Percentiles rank a stretch among this genome's conserved stretches.
Evolutionary conservation across 2,797 vertebrate species (phyloP).

Genomic region (Lacerta agilis): DNA sequence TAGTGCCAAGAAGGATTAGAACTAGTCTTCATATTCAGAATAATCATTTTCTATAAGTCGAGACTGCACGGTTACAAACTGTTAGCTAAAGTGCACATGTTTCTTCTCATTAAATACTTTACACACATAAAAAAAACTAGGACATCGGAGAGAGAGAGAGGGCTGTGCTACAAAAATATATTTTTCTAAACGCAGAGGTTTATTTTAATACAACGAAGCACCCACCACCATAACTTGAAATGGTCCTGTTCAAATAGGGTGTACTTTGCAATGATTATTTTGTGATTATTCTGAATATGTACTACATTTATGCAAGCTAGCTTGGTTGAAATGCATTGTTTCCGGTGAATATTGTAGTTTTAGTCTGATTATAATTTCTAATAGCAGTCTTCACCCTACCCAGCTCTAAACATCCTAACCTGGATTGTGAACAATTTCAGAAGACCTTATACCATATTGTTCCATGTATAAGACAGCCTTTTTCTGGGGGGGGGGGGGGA

Average conservation of each 20-base stretch:
- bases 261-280: neutral
- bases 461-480: too few species aligned
- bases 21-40: neutral
- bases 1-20: neutral
- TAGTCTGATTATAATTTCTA: too few species aligned
- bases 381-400: too few species aligned
- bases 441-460: too few species aligned
- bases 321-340: too few species aligned
- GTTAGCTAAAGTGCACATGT: neutral
- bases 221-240: neutral
- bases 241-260: neutral
- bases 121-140: neutral
- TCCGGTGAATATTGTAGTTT: too few species aligned
- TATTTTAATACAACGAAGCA: neutral
- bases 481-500: too few species aligned
- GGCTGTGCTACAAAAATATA: neutral
- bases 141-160: neutral
- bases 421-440: too few species aligned
- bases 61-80: neutral
- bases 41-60: neutral
- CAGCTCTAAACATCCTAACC: too few species aligned
- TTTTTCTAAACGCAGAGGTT: neutral
- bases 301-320: too few species aligned
- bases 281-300: too few species aligned
- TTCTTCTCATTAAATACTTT: neutral